These are phyloP conservation scores for Hololepta plana DNA, from an alignment of 2,888 invertebrate species.

Conservation along the genomic window DNA sequence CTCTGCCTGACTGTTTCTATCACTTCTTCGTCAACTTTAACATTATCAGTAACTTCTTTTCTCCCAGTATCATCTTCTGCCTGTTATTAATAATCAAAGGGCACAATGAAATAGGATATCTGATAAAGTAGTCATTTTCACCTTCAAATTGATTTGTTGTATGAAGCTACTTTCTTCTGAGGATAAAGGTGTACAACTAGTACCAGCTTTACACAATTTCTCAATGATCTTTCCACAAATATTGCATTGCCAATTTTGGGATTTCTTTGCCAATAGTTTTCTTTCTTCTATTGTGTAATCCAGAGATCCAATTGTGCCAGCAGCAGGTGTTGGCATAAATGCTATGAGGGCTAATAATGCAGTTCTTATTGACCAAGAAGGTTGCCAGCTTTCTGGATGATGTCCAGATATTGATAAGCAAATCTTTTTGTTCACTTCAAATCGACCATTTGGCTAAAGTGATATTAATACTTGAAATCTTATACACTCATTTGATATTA, in stretches of 20 bases:
- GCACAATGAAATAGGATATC: not conserved
- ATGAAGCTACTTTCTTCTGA: conserved; percentile 34
- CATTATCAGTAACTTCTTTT: conserved; percentile 10
- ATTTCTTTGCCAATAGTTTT: conserved; percentile 57
- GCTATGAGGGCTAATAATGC: conserved; percentile 82
- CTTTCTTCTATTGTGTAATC: conserved; percentile 79
- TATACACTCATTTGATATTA: not conserved
- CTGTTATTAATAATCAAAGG: conserved; percentile 11
- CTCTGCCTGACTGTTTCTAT: conserved; percentile 7
- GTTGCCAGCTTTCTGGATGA: conserved; percentile 97
- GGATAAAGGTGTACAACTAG: conserved; percentile 23
- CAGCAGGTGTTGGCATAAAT: conserved; percentile 83
- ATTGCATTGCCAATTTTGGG: conserved; percentile 42
- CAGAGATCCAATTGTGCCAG: conserved; percentile 79
- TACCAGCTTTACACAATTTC: conserved; percentile 23
- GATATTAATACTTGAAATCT: no score
- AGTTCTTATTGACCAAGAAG: conserved; percentile 91
- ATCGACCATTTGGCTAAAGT: conserved; percentile 78
- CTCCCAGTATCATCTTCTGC: conserved; percentile 23
- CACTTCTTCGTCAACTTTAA: conserved; percentile 1
- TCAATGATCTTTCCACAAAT: conserved; percentile 40
- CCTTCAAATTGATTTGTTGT: conserved; percentile 34
- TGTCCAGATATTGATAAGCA: conserved; percentile 89
- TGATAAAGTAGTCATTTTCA: conserved; percentile 13
- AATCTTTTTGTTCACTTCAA: conserved; percentile 86